Base-by-base conservation (phyloP, 2,797 vertebrate genomes). In the Labroides dimidiatus region DNA sequence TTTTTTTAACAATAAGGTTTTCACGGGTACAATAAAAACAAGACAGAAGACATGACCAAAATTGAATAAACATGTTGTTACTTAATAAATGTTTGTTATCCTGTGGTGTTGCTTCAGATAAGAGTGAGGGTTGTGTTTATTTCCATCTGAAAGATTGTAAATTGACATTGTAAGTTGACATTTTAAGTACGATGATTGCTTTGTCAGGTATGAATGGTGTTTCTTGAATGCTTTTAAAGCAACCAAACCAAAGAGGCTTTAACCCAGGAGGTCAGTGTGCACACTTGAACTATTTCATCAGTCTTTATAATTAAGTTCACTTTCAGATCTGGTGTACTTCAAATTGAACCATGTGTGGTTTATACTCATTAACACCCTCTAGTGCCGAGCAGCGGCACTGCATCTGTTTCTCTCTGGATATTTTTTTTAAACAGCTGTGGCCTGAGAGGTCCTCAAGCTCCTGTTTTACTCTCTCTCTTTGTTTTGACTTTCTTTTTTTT, bases 41-140 rank as follows among this genome's bases (percentile, higher is more conserved):
- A 41, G 36, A 39, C 50, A 64, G 44, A 59, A 67, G 30, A 33
- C 30, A 64, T 60, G 54, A 74, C 66, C 74, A 81, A 71, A 75
- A 82, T 51, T 47, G 36, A 86, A 89, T 88, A 86, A 80, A 86
- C 54, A 58, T 24, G 64, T 63, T 56, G 44, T 64, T 65, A 69
- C 58, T 84, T 78, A 53, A 64, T 65, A 68, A 37, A 36, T 47
- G 33, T 69, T 63, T 74, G 61, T 45, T 39, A n/a, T 74, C 4
- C 41, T 69, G 48, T 62, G 15, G 50, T 56, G 30, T 76, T 39
- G 49, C 57, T 77, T 68, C 19, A 23, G 23, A 58, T 23, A 33
- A 65, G 47, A 55, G 16, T 12, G 63, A 23, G 14, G 41, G 64
- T 75, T 65, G 59, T 30, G 19, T 69, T 69, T 51, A 19, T 60